phyloP scores from a whole-genome alignment of 2,797 vertebrate species.

The Clarias fuscus region DNA sequence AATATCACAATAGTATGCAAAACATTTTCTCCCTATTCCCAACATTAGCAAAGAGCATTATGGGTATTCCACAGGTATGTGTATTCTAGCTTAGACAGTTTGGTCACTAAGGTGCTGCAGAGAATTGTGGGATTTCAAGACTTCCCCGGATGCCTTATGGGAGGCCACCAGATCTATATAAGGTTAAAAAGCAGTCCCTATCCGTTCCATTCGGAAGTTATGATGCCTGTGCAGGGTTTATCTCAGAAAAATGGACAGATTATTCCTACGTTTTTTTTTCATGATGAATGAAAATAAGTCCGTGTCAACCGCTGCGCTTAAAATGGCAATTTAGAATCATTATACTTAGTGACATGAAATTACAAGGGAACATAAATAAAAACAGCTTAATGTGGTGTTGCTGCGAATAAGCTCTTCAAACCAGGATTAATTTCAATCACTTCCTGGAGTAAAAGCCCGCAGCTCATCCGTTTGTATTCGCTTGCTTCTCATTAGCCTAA shows the following conservation, averaged over 20 bases:
- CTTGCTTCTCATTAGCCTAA: constrained; percentile 5
- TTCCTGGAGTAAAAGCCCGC: background rate
- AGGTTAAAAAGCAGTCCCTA: background rate
- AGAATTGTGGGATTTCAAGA: background rate
- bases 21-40: background rate
- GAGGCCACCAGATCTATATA: background rate
- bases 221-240: background rate
- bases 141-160: background rate
- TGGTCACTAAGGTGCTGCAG: background rate
- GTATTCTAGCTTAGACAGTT: background rate
- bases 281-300: background rate
- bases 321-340: background rate
- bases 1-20: background rate
- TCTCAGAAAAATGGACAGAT: background rate
- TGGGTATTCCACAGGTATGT: background rate
- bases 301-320: background rate
- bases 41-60: background rate
- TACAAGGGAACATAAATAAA: background rate
- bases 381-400: background rate
- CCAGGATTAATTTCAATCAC: background rate
- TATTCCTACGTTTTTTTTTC: background rate
- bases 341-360: background rate
- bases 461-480: background rate
- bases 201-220: background rate
- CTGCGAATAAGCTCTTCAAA: background rate